A percentile compares a stretch with the other conserved stretches of the same genome.
These are phyloP conservation scores for Columba janthina DNA, from an alignment of 2,113 vertebrate species.

Conservation along the genomic window DNA sequence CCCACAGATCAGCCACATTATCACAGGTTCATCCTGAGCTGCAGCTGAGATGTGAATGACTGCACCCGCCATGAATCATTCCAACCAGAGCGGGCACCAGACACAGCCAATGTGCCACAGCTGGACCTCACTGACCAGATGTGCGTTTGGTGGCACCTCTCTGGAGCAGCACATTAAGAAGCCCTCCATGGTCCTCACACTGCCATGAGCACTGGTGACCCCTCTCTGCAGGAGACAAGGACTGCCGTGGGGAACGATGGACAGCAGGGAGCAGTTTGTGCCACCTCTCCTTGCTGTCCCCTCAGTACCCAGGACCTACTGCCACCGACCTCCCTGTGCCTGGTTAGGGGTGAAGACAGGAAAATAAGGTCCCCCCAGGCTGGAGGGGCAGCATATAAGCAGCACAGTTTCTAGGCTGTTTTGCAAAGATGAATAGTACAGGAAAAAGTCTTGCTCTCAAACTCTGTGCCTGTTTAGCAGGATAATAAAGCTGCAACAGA, in stretches of 20 bases:
- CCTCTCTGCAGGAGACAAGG: not conserved
- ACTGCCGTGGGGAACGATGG: accelerated
- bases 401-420: not conserved
- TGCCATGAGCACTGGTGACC: not conserved
- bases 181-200: accelerated
- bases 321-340: accelerated
- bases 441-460: not conserved
- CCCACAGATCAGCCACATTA: not conserved
- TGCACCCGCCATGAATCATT: not conserved
- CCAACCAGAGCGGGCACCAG: not conserved
- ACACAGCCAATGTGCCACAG: not conserved
- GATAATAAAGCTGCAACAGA: not conserved
- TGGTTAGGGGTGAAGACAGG: not conserved
- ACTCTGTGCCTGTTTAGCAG: not conserved
- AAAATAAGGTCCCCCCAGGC: not conserved
- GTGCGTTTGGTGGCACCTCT: not conserved
- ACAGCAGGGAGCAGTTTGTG: not conserved
- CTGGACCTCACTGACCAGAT: not conserved
- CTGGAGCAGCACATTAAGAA: not conserved
- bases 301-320: not conserved
- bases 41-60: not conserved
- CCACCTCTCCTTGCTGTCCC: not conserved
- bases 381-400: not conserved
- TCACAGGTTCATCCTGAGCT: not conserved
- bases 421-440: not conserved